Conservation (phyloP, 2,113 vertebrate genomes). For the Macaca nemestrina region DNA sequence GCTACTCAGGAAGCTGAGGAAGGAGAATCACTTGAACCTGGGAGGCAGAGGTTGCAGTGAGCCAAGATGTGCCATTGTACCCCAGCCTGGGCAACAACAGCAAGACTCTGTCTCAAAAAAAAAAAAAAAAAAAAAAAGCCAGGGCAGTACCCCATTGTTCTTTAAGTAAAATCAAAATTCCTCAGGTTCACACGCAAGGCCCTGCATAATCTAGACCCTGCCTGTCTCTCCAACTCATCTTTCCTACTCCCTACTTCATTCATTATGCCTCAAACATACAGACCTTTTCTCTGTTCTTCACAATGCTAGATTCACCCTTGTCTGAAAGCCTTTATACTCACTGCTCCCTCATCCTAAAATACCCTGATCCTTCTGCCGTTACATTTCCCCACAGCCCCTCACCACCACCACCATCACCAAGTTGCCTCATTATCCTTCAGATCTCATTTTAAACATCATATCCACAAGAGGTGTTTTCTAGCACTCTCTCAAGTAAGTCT, state of each 20-base stretch:
- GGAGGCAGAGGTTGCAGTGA: too few species aligned
- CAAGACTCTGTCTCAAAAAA: too few species aligned
- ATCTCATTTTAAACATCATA: background rate
- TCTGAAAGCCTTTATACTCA: background rate
- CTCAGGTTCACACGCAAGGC: background rate
- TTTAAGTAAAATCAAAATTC: background rate
- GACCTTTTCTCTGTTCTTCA: background rate
- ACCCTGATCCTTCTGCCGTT: background rate
- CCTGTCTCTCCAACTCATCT: background rate
- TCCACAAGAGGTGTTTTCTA: background rate
- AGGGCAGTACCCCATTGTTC: too few species aligned
- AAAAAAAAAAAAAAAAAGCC: too few species aligned
- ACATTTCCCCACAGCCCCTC: background rate
- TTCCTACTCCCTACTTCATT: background rate
- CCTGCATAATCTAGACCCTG: background rate
- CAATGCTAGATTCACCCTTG: background rate
- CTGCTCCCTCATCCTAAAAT: background rate
- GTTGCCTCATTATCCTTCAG: background rate
- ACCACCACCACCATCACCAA: background rate
- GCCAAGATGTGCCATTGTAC: too few species aligned
- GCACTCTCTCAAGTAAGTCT: background rate
- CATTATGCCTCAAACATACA: background rate
- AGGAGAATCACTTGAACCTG: too few species aligned
- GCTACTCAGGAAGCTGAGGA: too few species aligned
- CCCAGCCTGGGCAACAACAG: too few species aligned